A percentile compares a stretch with the other conserved stretches of the same genome.
Evolutionary conservation across 2,797 vertebrate species (phyloP).

Genomic region (Danionella dracula): DNA sequence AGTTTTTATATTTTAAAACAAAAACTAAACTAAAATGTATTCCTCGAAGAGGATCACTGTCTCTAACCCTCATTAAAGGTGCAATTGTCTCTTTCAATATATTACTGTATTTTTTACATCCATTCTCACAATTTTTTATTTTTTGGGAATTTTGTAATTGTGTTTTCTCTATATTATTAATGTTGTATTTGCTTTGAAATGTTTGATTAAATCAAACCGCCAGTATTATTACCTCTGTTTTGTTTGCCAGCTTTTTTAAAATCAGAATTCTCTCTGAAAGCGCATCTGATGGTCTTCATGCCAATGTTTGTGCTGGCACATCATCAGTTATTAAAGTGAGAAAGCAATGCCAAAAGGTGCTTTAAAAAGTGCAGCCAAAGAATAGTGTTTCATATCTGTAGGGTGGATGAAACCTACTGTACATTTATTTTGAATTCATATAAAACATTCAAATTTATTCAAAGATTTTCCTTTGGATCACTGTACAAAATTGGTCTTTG

Average conservation of each 20-base stretch:
- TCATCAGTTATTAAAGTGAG: not conserved
- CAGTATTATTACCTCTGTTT: not conserved
- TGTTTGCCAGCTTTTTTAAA: conserved; percentile 1
- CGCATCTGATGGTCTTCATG: not conserved
- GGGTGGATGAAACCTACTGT: not conserved
- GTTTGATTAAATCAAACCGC: not conserved
- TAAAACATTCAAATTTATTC: conserved; percentile 54
- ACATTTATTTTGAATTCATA: conserved; percentile 45
- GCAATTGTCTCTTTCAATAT: too few relatives aligned
- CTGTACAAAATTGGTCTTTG: conserved; percentile 63
- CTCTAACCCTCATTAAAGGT: too few relatives aligned
- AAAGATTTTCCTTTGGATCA: conserved; percentile 58
- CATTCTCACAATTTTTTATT: too few relatives aligned
- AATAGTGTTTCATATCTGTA: not conserved
- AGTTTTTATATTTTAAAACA: too few relatives aligned
- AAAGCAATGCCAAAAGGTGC: not conserved
- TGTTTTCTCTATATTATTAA: not conserved
- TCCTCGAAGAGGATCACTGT: too few relatives aligned
- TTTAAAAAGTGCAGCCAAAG: not conserved
- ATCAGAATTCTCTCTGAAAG: not conserved
- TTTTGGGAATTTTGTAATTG: too few relatives aligned
- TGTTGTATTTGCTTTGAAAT: not conserved
- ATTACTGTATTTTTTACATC: too few relatives aligned
- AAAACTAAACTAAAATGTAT: too few relatives aligned
- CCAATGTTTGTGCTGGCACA: not conserved